These are phyloP conservation scores for Steinernema scapterisci DNA, from an alignment of 2,888 invertebrate genomes.

Conservation along the genomic window DNA sequence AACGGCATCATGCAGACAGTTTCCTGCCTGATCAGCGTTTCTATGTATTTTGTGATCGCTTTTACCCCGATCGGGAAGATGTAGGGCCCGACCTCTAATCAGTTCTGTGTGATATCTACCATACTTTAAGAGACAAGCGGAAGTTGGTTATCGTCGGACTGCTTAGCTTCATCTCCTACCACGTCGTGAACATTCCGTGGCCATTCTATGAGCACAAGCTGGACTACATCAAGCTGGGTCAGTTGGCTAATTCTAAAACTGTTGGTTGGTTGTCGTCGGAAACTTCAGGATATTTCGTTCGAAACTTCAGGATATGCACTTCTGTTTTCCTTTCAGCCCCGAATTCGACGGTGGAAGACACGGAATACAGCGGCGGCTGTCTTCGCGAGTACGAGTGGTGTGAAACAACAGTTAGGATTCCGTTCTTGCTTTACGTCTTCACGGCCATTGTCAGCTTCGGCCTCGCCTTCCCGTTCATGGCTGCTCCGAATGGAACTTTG, in stretches of 20 bases:
- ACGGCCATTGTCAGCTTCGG: constrained; percentile 47
- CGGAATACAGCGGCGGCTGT: constrained; percentile 45
- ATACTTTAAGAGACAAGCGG: constrained; percentile 6
- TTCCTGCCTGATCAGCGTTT: constrained; percentile 16
- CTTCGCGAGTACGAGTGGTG: constrained; percentile 45
- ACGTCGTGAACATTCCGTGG: constrained; percentile 47
- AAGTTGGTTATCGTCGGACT: constrained; percentile 27
- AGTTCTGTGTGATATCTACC: background rate
- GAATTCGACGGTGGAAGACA: constrained; percentile 39
- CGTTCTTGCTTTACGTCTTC: constrained; percentile 44
- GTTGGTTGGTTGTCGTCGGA: no score
- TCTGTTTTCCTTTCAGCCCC: constrained; percentile 7
- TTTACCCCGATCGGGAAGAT: constrained; percentile 47
- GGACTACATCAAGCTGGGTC: constrained; percentile 36
- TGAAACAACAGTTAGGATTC: constrained; percentile 43
- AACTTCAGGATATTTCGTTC: no score
- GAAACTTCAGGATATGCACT: no score
- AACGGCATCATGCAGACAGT: constrained; percentile 65
- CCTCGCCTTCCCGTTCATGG: constrained; percentile 48
- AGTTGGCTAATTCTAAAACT: background rate
- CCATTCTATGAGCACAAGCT: constrained; percentile 46
- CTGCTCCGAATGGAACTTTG: constrained; percentile 44
- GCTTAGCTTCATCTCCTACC: constrained; percentile 41
- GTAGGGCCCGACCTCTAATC: constrained; percentile 9
- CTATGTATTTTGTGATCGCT: constrained; percentile 22